Conservation (phyloP, 2,888 invertebrate species). For the Griposia aprilina region DNA sequence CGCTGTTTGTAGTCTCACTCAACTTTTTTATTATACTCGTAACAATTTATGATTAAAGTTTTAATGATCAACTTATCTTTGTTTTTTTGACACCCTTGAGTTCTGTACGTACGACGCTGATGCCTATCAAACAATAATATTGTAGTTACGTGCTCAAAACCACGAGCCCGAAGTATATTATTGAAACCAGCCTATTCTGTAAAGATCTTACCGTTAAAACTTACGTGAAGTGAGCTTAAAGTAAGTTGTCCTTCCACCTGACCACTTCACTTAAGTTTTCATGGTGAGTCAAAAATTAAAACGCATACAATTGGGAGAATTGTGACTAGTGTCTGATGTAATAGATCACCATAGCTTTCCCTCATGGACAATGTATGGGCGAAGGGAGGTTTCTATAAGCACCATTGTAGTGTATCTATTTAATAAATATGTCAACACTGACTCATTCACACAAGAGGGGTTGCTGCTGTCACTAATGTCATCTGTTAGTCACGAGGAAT, state of each 20-base stretch:
- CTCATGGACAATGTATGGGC: too few species aligned
- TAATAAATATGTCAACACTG: too few species aligned
- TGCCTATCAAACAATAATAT: background rate
- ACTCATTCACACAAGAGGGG: too few species aligned
- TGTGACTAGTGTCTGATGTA: background rate
- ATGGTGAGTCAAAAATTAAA: too few species aligned
- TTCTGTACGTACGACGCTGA: background rate
- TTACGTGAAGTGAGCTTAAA: background rate
- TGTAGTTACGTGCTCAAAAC: background rate
- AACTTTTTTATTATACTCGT: background rate
- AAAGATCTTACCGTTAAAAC: background rate
- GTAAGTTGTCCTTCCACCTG: background rate
- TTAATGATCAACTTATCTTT: background rate
- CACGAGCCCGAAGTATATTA: background rate
- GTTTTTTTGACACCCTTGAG: slow-evolving; percentile 7
- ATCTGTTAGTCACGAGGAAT: too few species aligned
- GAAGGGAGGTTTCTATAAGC: background rate
- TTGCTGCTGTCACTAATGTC: too few species aligned
- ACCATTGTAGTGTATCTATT: background rate
- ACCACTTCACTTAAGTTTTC: background rate
- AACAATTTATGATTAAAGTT: slow-evolving; percentile 19
- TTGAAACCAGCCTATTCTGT: background rate
- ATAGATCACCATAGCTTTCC: background rate
- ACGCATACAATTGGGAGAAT: too few species aligned
- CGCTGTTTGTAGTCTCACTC: background rate